Evolutionary conservation across 2,888 invertebrate genomes (phyloP).

Genomic region (Cremastinae sp.): DNA sequence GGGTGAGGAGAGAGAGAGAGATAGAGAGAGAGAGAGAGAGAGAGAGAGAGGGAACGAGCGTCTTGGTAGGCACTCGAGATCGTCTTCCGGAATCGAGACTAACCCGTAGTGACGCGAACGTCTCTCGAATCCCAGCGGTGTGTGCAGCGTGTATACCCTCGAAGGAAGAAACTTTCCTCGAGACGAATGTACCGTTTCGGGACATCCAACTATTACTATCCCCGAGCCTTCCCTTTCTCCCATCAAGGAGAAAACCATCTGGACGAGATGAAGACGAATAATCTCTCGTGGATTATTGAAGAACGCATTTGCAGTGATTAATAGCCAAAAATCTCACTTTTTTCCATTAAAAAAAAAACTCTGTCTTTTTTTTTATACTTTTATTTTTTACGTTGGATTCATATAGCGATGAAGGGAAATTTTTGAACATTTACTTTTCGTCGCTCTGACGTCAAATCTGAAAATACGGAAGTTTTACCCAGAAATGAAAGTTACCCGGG

Average conservation of each 20-base stretch:
- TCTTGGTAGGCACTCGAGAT: conserved; percentile 47
- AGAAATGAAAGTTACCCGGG: too few relatives aligned
- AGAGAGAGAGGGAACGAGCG: conserved; percentile 16
- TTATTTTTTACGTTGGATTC: too few relatives aligned
- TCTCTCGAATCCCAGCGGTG: conserved; percentile 54
- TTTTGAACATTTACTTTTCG: not conserved
- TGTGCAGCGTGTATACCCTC: not conserved
- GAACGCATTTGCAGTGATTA: conserved; percentile 48
- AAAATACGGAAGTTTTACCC: too few relatives aligned
- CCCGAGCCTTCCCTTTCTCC: conserved; percentile 1
- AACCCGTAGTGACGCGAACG: conserved; percentile 55
- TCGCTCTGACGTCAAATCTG: not conserved
- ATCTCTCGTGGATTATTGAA: conserved; percentile 57
- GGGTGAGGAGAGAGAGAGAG: too few relatives aligned
- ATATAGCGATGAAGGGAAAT: not conserved
- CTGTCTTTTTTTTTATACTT: not conserved
- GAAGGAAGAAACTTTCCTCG: conserved; percentile 36
- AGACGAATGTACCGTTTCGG: conserved; percentile 56
- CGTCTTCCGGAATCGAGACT: conserved; percentile 51
- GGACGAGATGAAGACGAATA: conserved; percentile 54
- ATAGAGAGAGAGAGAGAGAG: too few relatives aligned
- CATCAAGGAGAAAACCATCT: conserved; percentile 35
- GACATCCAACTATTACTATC: conserved; percentile 21
- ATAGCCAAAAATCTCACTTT: conserved; percentile 42
- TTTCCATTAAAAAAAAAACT: too few relatives aligned